Conservation (phyloP, 2,888 invertebrate species). For the Parnassius orleans region DNA sequence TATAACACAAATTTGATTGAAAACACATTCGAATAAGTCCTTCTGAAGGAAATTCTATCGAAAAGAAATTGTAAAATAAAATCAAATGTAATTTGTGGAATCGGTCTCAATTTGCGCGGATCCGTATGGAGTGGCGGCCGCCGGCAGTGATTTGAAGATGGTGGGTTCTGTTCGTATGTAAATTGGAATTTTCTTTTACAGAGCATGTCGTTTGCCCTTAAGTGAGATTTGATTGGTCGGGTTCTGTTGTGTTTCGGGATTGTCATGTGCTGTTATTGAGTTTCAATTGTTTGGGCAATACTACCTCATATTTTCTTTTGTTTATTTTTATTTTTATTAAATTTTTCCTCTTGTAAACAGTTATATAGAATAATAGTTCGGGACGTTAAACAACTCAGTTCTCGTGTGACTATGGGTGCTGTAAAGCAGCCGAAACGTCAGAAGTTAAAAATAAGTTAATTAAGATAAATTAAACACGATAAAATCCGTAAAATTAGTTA, state of each 20-base stretch:
- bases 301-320: background rate
- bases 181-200: conserved; percentile 45
- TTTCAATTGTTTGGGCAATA: conserved; percentile 22
- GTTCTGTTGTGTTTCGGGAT: conserved; percentile 38
- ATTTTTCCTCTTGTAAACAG: too few relatives aligned
- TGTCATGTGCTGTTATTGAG: conserved; percentile 22
- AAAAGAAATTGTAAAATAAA: conserved; percentile 76
- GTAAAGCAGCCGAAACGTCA: too few relatives aligned
- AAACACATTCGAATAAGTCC: conserved; percentile 27
- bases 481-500: too few relatives aligned
- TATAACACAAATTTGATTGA: background rate
- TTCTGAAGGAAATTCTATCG: conserved; percentile 43
- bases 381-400: too few relatives aligned
- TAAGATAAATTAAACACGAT: too few relatives aligned
- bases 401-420: too few relatives aligned
- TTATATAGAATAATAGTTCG: too few relatives aligned
- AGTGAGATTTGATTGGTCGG: conserved; percentile 58
- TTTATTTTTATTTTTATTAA: background rate
- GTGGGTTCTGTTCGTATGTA: conserved; percentile 39
- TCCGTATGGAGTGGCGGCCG: conserved; percentile 35
- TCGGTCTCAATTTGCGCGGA: conserved; percentile 61
- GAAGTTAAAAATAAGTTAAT: too few relatives aligned
- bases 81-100: conserved; percentile 69
- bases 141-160: conserved; percentile 22
- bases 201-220: conserved; percentile 43